These are phyloP conservation scores for Rotaria sp. DNA, from an alignment of 2,888 invertebrate genomes.

Conservation along the genomic window DNA sequence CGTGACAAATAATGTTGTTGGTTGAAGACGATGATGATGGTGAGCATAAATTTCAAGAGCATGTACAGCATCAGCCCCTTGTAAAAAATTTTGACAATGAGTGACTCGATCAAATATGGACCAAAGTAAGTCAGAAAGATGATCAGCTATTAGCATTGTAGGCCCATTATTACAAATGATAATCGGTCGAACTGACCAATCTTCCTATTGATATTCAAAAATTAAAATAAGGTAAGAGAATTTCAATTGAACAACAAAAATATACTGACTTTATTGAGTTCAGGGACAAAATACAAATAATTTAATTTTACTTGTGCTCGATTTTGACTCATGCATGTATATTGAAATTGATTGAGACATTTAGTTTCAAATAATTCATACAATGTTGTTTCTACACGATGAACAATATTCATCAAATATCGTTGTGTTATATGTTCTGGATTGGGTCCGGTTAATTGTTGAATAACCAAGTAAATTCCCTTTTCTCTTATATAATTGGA, in stretches of 20 bases:
- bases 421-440: neutral
- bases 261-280: neutral
- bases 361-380: neutral
- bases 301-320: neutral
- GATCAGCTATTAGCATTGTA: too few relatives aligned
- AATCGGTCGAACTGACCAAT: too few relatives aligned
- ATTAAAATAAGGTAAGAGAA: too few relatives aligned
- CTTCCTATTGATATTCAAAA: too few relatives aligned
- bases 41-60: too few relatives aligned
- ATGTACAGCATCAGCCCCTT: too few relatives aligned
- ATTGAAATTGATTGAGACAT: neutral
- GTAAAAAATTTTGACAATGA: too few relatives aligned
- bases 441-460: neutral
- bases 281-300: neutral
- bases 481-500: neutral
- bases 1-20: too few relatives aligned
- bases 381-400: neutral
- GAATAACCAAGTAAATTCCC: neutral
- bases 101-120: too few relatives aligned
- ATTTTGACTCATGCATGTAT: neutral
- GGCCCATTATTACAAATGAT: too few relatives aligned
- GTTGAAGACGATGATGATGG: too few relatives aligned
- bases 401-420: neutral
- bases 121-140: too few relatives aligned
- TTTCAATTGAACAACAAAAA: neutral